These are phyloP conservation scores for Lydus trimaculatus DNA, from an alignment of 2,888 invertebrate genomes.

Conservation along the genomic window DNA sequence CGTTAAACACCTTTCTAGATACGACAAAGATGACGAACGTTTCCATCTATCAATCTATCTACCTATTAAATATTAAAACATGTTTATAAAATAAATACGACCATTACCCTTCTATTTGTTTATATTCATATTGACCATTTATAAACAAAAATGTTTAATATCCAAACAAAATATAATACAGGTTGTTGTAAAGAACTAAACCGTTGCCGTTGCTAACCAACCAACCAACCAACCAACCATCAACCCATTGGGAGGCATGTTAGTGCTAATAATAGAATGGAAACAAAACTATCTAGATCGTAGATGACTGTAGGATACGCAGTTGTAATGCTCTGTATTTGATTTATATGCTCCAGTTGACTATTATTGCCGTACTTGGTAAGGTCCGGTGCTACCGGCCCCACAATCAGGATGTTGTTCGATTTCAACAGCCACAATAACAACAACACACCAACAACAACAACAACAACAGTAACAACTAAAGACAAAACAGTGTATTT, in stretches of 20 bases:
- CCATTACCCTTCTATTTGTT: too few species aligned
- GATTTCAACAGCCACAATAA: constrained; percentile 4
- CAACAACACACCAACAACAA: background rate
- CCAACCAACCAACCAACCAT: constrained; percentile 3
- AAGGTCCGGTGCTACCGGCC: constrained; percentile 39
- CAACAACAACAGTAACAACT: background rate
- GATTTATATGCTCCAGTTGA: constrained; percentile 43
- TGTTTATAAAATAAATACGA: too few species aligned
- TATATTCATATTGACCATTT: background rate
- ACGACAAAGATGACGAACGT: too few species aligned
- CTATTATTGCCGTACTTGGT: constrained; percentile 42
- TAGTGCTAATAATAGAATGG: constrained; percentile 39
- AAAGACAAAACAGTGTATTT: background rate
- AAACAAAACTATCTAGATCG: constrained; percentile 43
- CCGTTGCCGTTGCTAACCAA: constrained; percentile 1
- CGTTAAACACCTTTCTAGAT: too few species aligned
- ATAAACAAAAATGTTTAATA: background rate
- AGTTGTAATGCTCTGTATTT: constrained; percentile 39
- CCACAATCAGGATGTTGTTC: constrained; percentile 33
- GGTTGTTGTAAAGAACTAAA: constrained; percentile 3
- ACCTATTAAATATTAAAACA: too few species aligned
- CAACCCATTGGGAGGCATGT: constrained; percentile 24
- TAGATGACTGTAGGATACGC: constrained; percentile 39
- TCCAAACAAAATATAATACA: background rate
- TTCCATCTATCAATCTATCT: too few species aligned